Evolutionary conservation across 2,888 invertebrate species (phyloP), one percentile per base, ranked within the genome.

Genomic region (Emesis furor): DNA sequence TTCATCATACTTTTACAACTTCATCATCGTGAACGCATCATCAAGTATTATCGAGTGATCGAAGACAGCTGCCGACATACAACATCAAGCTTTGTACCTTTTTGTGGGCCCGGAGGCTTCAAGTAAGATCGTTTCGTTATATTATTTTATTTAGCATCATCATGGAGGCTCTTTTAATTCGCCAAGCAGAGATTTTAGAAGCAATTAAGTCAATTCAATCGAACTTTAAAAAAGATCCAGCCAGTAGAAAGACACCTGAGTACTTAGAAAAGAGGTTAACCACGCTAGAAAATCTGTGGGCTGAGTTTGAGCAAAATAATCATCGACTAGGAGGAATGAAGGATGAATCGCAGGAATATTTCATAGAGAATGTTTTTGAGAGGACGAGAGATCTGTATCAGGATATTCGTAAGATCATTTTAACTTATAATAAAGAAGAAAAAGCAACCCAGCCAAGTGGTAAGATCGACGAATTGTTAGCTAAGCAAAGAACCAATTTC

Each of bases 181-280:
- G 79, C 17, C 62, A 84, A 79, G 74, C 67, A 65, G 69, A 67
- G 3, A 76, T 82, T 35, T 68, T 68, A 30, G 37, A 42, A 1
- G 17, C 51, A 2, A 78, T 83, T 14, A 59, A 80, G 32, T 59
- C 71, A 12, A 67, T 80, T 24, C 35, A 46, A 8, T 76, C 35
- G 2, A 83, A 83, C 67, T 83, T 83, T 68, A 76, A 67, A 10
- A 83, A 83, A 59, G 83, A 80, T 46, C 67, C 75, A 3, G 79
- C 73, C 2, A 37, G 6, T 35, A 71, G 79, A 14, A 80, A 83
- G 24, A 78, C 79, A 14, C 12, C 14, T 5, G 78, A 73, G 2
- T 80, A 83, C 14, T 75, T 83, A 62, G 35, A 42, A 30, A 68
- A 62, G 39, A 51, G 83, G 4, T 12, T 78, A 55, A 51, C 35